phyloP scores from a whole-genome alignment of 2,888 invertebrate species.

The Athalia rosae region DNA sequence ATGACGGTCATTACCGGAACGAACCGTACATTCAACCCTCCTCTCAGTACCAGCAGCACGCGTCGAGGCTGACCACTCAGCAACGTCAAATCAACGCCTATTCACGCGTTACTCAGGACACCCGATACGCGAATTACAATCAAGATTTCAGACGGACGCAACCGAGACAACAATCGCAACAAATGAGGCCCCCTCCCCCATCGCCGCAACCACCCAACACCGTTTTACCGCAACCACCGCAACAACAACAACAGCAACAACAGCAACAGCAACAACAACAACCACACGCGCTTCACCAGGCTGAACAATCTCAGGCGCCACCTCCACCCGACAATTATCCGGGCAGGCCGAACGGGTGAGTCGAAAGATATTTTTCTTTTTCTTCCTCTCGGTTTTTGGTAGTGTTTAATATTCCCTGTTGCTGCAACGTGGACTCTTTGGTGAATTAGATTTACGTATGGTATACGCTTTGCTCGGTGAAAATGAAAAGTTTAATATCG shows the following conservation, averaged over 20 bases:
- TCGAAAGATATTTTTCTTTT: background rate
- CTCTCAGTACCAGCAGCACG: constrained; percentile 60
- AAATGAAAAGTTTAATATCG: no score
- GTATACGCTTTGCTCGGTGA: no score
- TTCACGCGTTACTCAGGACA: constrained; percentile 55
- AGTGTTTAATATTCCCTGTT: no score
- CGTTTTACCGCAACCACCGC: constrained; percentile 48
- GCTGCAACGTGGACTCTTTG: no score
- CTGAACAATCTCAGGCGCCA: constrained; percentile 53
- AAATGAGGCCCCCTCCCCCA: constrained; percentile 48
- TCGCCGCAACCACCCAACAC: constrained; percentile 48
- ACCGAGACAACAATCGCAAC: constrained; percentile 53
- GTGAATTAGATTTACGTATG: no score
- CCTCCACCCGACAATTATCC: constrained; percentile 55
- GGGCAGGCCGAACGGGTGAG: constrained; percentile 64
- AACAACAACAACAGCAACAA: constrained; percentile 55
- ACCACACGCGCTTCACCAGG: constrained; percentile 48
- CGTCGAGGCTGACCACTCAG: constrained; percentile 50
- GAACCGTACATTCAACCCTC: constrained; percentile 65
- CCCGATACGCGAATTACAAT: constrained; percentile 61
- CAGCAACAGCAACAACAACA: constrained; percentile 48
- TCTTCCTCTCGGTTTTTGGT: no score
- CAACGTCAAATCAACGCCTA: constrained; percentile 49
- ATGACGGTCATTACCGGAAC: constrained; percentile 61
- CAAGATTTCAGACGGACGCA: constrained; percentile 62